A percentile compares a stretch with the other conserved stretches of the same genome.
Conservation (phyloP, 2,113 vertebrate species). For the Bambusicola thoracicus region DNA sequence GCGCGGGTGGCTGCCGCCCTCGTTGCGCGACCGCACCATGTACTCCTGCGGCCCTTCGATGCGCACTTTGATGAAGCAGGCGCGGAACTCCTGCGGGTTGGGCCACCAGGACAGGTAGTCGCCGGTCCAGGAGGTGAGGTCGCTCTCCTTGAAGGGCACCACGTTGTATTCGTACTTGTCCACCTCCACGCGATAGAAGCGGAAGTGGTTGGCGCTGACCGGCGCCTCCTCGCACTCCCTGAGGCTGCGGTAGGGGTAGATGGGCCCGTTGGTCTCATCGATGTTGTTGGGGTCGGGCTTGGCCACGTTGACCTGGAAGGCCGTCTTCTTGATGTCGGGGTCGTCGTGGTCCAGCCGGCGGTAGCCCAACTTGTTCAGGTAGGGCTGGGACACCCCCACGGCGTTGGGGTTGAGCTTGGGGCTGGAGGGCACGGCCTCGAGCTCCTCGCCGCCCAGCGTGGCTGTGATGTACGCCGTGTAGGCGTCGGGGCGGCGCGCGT, state of each 20-base stretch:
- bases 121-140: conserved; percentile 90
- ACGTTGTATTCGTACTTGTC: conserved; percentile 97
- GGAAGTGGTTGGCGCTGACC: conserved; percentile 87
- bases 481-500: conserved; percentile 83
- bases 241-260: conserved; percentile 91
- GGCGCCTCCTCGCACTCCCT: conserved; percentile 89
- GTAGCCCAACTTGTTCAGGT: conserved; percentile 90
- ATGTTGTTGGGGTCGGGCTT: conserved; percentile 89
- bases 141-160: conserved; percentile 92
- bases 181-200: conserved; percentile 93
- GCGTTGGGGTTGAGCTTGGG: conserved; percentile 86
- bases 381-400: conserved; percentile 92
- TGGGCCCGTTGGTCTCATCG: conserved; percentile 88
- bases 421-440: conserved; percentile 90
- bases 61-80: conserved; percentile 93
- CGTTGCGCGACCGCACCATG: conserved; percentile 90
- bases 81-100: conserved; percentile 96
- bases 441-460: conserved; percentile 91
- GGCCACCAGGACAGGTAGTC: conserved; percentile 98
- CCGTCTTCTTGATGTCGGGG: conserved; percentile 88
- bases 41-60: conserved; percentile 90
- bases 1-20: conserved; percentile 86
- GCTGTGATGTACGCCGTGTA: conserved; percentile 92
- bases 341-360: conserved; percentile 91
- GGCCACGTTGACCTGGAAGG: conserved; percentile 90